Conservation (phyloP, 2,113 vertebrate genomes). For the Holacanthus passer region DNA sequence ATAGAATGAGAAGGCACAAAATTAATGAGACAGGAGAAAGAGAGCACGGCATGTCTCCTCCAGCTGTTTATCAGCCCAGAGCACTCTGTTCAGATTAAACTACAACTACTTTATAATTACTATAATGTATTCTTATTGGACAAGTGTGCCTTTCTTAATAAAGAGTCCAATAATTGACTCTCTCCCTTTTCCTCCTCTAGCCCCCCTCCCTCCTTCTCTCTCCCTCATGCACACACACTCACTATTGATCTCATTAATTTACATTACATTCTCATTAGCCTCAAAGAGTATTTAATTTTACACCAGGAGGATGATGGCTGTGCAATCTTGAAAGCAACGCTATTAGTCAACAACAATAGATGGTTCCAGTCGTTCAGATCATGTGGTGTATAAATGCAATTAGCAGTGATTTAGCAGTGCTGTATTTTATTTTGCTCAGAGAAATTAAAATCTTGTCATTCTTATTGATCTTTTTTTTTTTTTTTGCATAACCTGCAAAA, state of each 20-base stretch:
- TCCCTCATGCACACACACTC: background rate
- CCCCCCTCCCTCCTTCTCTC: background rate
- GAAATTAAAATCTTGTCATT: slow-evolving; percentile 4
- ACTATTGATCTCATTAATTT: slow-evolving; percentile 69
- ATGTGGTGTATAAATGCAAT: slow-evolving; percentile 24
- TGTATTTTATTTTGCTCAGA: background rate
- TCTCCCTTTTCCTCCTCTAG: background rate
- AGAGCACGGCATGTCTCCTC: slow-evolving; percentile 19
- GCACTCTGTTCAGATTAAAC: slow-evolving; percentile 64
- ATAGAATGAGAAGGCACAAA: background rate
- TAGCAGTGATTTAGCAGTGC: background rate
- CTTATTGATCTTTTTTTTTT: background rate
- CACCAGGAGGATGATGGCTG: slow-evolving; percentile 15
- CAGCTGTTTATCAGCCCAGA: slow-evolving; percentile 63
- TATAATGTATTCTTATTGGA: slow-evolving; percentile 53
- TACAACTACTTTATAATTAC: slow-evolving; percentile 62
- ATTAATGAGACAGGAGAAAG: slow-evolving; percentile 46
- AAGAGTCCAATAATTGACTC: slow-evolving; percentile 58
- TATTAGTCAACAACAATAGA: slow-evolving; percentile 32
- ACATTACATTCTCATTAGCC: slow-evolving; percentile 70
- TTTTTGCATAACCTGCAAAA: background rate
- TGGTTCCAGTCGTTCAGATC: slow-evolving; percentile 12
- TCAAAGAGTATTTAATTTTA: slow-evolving; percentile 44
- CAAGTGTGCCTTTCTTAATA: slow-evolving; percentile 47
- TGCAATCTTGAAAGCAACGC: background rate